These are phyloP conservation scores for Caenorhabditis sulstoni DNA, from an alignment of 2,888 invertebrate species.

Conservation along the genomic window DNA sequence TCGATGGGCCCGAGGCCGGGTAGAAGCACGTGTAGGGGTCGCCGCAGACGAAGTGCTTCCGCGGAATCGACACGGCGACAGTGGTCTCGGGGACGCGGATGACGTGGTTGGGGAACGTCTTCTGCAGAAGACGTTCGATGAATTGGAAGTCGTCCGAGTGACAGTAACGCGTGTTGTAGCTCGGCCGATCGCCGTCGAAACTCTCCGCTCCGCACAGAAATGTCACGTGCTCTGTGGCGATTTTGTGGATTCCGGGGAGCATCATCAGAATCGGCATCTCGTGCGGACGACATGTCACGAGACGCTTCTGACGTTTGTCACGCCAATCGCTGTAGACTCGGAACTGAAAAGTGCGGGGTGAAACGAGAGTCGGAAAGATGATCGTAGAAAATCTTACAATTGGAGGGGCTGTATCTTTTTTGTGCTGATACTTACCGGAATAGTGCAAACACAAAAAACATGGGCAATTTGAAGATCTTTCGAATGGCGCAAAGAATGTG, in stretches of 20 bases:
- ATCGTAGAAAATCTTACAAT: too few relatives aligned
- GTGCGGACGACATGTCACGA: not conserved
- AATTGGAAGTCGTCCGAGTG: not conserved
- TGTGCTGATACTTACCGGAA: too few relatives aligned
- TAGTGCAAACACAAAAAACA: too few relatives aligned
- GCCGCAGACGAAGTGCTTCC: not conserved
- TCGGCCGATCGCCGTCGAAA: not conserved
- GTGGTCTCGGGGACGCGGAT: not conserved
- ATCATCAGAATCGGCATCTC: not conserved
- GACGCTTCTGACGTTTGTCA: not conserved
- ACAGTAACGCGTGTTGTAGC: conserved; percentile 2
- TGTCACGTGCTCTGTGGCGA: not conserved
- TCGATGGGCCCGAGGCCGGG: not conserved
- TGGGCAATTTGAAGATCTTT: too few relatives aligned
- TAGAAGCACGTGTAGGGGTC: not conserved
- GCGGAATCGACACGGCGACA: not conserved
- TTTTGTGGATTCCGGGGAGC: not conserved
- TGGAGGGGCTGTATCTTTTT: too few relatives aligned
- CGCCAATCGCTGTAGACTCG: not conserved
- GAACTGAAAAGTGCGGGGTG: not conserved
- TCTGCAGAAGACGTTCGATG: not conserved
- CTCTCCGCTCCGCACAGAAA: not conserved
- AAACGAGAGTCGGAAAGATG: not conserved
- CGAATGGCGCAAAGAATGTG: too few relatives aligned
- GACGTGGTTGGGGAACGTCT: not conserved